Evolutionary conservation across 1,140 invertebrate species (phyloP).

Genomic region (Drosophila busckii): DNA sequence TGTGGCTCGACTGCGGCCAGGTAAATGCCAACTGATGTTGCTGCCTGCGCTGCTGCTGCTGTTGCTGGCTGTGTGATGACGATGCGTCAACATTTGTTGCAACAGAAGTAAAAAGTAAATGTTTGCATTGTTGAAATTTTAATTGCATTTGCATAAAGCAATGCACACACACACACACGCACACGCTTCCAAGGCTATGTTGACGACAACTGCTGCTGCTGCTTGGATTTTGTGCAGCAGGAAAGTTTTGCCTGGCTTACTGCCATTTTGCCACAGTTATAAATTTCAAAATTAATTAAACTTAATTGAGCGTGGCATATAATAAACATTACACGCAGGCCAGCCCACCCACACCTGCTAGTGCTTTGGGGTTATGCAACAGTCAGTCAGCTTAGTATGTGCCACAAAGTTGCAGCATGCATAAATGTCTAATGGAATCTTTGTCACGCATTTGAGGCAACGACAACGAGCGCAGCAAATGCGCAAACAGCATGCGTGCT

Average conservation of each 20-base stretch:
- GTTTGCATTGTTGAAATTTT: conserved; percentile 78
- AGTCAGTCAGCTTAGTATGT: conserved; percentile 1
- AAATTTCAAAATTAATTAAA: conserved; percentile 77
- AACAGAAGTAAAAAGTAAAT: conserved; percentile 78
- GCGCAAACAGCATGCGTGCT: conserved; percentile 56
- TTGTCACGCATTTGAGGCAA: conserved; percentile 65
- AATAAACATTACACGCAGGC: conserved; percentile 59
- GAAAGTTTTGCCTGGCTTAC: conserved; percentile 10
- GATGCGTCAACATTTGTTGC: conserved; percentile 62
- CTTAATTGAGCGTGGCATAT: conserved; percentile 75
- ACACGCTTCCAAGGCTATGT: conserved; percentile 1
- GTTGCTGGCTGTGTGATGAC: conserved; percentile 13
- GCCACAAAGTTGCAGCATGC: conserved; percentile 46
- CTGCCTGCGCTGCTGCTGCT: conserved; percentile 13
- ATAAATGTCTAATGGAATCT: conserved; percentile 70
- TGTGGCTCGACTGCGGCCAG: conserved; percentile 60
- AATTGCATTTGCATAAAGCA: conserved; percentile 77
- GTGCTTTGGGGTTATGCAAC: conserved; percentile 40
- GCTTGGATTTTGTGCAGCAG: background rate
- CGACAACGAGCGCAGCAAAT: conserved; percentile 57
- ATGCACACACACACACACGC: conserved; percentile 25
- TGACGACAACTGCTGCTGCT: background rate
- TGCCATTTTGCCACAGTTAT: conserved; percentile 67
- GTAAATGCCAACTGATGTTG: conserved; percentile 31
- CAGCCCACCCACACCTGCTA: background rate